These are phyloP conservation scores for Vannuccia rotundouncinata DNA, from an alignment of 2,888 invertebrate genomes.

Conservation along the genomic window DNA sequence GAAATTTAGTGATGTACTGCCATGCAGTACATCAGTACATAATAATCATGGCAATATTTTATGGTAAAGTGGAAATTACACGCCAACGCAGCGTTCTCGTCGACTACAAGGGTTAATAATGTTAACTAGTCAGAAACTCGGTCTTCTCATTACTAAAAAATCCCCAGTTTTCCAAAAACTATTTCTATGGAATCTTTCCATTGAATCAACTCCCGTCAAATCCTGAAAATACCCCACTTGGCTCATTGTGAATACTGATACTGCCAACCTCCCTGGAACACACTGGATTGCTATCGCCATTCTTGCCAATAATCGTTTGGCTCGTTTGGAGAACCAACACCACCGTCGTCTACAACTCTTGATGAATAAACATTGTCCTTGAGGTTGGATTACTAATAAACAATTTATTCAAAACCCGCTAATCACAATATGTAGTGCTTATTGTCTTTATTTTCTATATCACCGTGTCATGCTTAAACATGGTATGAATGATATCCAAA, in stretches of 20 bases:
- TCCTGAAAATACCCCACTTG: neutral
- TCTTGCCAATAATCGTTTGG: neutral
- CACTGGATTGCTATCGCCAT: neutral
- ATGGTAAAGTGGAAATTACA: slow-evolving; percentile 16
- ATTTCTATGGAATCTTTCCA: neutral
- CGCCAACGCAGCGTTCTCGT: neutral
- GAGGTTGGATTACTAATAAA: slow-evolving; percentile 4
- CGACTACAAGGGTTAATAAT: slow-evolving; percentile 2
- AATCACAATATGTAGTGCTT: neutral
- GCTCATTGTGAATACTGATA: slow-evolving; percentile 5
- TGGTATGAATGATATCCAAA: neutral
- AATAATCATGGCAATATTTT: neutral
- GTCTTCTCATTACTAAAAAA: neutral
- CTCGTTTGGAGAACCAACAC: slow-evolving; percentile 6
- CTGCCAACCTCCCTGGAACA: slow-evolving; percentile 3
- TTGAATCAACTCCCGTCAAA: neutral
- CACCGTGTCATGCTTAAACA: neutral
- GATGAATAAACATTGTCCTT: slow-evolving; percentile 4
- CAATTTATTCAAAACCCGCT: neutral
- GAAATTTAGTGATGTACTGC: neutral
- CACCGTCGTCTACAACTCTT: neutral
- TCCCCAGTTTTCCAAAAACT: neutral
- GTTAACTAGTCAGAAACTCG: neutral
- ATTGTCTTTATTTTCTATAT: neutral
- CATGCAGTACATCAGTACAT: neutral